These are phyloP conservation scores for Bovichtus variegatus DNA, from an alignment of 2,797 vertebrate genomes.

Conservation along the genomic window DNA sequence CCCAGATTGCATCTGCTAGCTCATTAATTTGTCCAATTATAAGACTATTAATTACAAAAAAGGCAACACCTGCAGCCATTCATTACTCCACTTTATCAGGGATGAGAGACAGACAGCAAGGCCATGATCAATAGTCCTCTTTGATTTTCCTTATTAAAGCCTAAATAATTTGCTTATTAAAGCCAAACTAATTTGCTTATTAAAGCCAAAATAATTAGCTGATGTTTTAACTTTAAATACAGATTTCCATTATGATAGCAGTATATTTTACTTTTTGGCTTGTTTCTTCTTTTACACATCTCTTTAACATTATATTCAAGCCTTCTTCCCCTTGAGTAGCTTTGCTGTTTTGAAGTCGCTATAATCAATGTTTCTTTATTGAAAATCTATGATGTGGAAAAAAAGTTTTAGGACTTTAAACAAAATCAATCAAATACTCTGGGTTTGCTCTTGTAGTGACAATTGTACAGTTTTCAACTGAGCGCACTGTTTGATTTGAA, in stretches of 20 bases:
- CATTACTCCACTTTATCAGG: constrained; percentile 70
- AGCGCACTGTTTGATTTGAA: constrained; percentile 7
- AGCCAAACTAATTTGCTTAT: no score
- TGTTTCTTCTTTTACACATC: not conserved
- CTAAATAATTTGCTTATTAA: no score
- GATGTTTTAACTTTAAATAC: constrained; percentile 23
- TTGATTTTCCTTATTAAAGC: constrained; percentile 63
- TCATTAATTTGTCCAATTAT: constrained; percentile 84
- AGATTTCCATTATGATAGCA: not conserved
- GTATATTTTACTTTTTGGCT: not conserved
- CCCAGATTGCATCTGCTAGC: constrained; percentile 74
- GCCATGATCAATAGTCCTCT: constrained; percentile 59
- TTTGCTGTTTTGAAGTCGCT: constrained; percentile 7
- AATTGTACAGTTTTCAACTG: constrained; percentile 7
- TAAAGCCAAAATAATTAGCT: constrained; percentile 51
- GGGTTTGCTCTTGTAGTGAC: not conserved
- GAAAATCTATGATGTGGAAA: constrained; percentile 19
- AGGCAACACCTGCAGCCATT: constrained; percentile 81
- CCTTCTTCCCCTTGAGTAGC: not conserved
- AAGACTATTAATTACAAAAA: constrained; percentile 81
- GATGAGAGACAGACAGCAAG: constrained; percentile 46
- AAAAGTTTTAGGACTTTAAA: constrained; percentile 15
- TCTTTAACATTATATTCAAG: not conserved
- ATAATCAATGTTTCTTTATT: constrained; percentile 28
- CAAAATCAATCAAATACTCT: not conserved